These are phyloP conservation scores for Hydrozoanthus gracilis DNA, from an alignment of 92 coral and sea anemone genomes.

Conservation along the genomic window DNA sequence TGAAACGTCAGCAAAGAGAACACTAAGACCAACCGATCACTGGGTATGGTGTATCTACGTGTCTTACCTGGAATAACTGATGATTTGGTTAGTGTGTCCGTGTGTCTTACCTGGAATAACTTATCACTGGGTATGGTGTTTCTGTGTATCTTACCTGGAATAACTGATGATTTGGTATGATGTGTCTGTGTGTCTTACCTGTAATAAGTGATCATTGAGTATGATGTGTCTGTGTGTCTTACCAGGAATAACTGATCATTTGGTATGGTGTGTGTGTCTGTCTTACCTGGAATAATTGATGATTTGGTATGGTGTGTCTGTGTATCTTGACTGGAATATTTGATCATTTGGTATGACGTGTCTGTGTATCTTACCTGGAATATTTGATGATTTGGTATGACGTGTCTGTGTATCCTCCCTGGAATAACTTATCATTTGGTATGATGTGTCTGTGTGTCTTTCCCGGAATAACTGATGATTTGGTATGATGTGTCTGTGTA, in stretches of 20 bases:
- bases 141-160: not conserved
- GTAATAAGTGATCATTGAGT: too few species aligned
- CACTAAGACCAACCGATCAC: not conserved
- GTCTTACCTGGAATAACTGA: too few species aligned
- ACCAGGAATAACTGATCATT: not conserved
- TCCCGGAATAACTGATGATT: slow-evolving; percentile 39
- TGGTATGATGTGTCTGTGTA: not conserved
- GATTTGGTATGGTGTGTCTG: too few species aligned
- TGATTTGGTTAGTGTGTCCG: too few species aligned
- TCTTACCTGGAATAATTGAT: too few species aligned
- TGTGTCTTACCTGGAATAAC: too few species aligned
- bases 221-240: not conserved
- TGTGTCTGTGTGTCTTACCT: too few species aligned
- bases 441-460: not conserved
- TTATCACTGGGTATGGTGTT: too few species aligned
- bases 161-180: not conserved
- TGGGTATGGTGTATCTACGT: not conserved
- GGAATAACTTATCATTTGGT: not conserved
- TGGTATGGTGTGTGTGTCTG: too few species aligned
- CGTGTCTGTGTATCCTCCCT: not conserved
- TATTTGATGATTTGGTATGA: not conserved
- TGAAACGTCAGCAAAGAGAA: too few species aligned
- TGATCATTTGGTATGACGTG: too few species aligned
- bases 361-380: slow-evolving; percentile 29
- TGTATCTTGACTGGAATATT: too few species aligned